These are phyloP conservation scores for Pionites leucogaster DNA, from an alignment of 2,113 vertebrate genomes.

Conservation along the genomic window DNA sequence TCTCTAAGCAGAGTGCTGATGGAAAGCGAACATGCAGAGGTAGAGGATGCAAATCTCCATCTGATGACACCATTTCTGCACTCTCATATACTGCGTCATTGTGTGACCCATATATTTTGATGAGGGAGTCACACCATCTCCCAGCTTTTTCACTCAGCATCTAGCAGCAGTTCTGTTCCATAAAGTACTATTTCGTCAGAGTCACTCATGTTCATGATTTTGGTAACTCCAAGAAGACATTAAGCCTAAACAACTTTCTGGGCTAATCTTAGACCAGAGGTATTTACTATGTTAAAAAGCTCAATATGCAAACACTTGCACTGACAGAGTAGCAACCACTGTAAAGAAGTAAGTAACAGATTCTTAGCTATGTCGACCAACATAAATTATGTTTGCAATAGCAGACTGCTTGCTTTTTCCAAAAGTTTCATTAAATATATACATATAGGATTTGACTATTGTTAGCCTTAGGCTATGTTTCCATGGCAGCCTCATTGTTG, in stretches of 20 bases:
- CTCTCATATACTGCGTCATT: rapidly evolving
- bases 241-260: not conserved
- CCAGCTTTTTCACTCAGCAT: not conserved
- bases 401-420: not conserved
- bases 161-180: not conserved
- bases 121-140: no score
- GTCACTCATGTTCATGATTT: not conserved
- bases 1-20: not conserved
- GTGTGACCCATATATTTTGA: rapidly evolving
- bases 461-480: not conserved
- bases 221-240: not conserved
- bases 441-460: not conserved
- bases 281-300: not conserved
- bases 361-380: not conserved
- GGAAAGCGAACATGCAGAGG: rapidly evolving
- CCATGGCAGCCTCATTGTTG: not conserved
- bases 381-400: not conserved
- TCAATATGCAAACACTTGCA: not conserved
- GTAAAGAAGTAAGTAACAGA: not conserved
- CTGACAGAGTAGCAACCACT: not conserved
- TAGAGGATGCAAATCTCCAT: not conserved
- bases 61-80: no score
- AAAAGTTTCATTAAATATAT: not conserved
- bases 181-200: not conserved
- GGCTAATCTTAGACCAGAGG: not conserved